Evolutionary conservation across 2,888 invertebrate genomes (phyloP), one percentile per base, ranked within the genome.

Genomic region (Halictus ligatus): DNA sequence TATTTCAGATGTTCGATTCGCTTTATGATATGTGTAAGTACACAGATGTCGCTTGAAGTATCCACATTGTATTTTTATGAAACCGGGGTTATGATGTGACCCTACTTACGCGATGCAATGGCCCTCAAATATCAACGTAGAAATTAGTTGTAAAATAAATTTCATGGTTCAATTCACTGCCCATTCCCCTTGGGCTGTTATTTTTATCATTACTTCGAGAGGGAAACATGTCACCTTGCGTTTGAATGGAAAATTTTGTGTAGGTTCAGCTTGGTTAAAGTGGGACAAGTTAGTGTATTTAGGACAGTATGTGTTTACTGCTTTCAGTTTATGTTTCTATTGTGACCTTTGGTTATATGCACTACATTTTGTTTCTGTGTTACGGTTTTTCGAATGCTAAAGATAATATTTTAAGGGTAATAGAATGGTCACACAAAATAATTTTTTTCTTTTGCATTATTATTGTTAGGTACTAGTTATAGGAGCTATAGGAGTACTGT

Each of bases 231-330:
- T 50, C 21, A 74, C 73, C 25, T 74, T 50, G 29, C 73, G 35
- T 21, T 35, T 74, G 50, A 74, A 74, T 35, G 35, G 50, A 12
- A 50, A 50, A 50, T 74, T 10, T 40, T 13, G 69, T 35, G 67
- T 67, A 35, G 67, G 67, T 40, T 43, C 69, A 40, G 69, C n/a
- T 21, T 40, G 18, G 69, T 40, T 3, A 12, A 69, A 69, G 43
- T 69, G n/a, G 69, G 69, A n/a, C 69, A 21, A 43, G 69, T n/a
- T 12, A n/a, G 40, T 69, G 69, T 69, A 43, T n/a, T 69, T 69
- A 43, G 69, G 43, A 40, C 40, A 40, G 40, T 69, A n/a, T 13
- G 69, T 40, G 35, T 69, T 69, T 43, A 69, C 69, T 40, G 40
- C 12, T 69, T 40, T 18, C 69, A n/a, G 40, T 40, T n/a, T 40